These are phyloP conservation scores for Muschampia plurimacula DNA, from an alignment of 2,888 invertebrate genomes.

Conservation along the genomic window DNA sequence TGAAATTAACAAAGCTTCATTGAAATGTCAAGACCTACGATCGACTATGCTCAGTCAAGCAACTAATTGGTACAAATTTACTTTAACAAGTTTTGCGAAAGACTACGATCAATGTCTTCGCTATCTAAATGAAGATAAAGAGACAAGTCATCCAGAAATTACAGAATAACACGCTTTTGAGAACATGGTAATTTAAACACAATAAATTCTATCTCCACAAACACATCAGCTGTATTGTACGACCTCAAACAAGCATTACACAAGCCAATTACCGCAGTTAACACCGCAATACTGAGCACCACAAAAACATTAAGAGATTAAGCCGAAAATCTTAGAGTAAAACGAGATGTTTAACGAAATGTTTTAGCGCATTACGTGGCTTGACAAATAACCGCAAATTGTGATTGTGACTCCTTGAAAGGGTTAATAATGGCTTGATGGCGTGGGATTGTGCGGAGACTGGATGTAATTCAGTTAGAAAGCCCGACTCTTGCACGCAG, in stretches of 20 bases:
- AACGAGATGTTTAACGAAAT: slow-evolving; percentile 58
- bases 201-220: slow-evolving; percentile 39
- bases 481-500: slow-evolving; percentile 63
- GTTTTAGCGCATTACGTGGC: slow-evolving; percentile 61
- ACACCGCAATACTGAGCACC: slow-evolving; percentile 58
- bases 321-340: slow-evolving; percentile 59
- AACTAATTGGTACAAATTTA: slow-evolving; percentile 31
- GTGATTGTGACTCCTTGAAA: slow-evolving; percentile 80
- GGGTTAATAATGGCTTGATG: slow-evolving; percentile 79
- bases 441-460: slow-evolving; percentile 70
- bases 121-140: slow-evolving; percentile 29
- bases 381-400: slow-evolving; percentile 83
- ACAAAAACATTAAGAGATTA: slow-evolving; percentile 66
- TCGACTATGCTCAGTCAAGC: slow-evolving; percentile 11
- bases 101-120: slow-evolving; percentile 22
- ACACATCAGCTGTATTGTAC: slow-evolving; percentile 37
- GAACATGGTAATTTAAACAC: slow-evolving; percentile 39
- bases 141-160: slow-evolving; percentile 28
- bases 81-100: slow-evolving; percentile 16
- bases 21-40: slow-evolving; percentile 26
- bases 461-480: slow-evolving; percentile 74
- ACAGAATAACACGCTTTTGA: slow-evolving; percentile 23
- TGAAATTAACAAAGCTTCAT: slow-evolving; percentile 28
- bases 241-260: slow-evolving; percentile 44
- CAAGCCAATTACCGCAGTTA: slow-evolving; percentile 61